Evolutionary conservation across 2,113 vertebrate genomes (phyloP), one percentile per base, ranked within the genome.

Genomic region (Platanista minor): DNA sequence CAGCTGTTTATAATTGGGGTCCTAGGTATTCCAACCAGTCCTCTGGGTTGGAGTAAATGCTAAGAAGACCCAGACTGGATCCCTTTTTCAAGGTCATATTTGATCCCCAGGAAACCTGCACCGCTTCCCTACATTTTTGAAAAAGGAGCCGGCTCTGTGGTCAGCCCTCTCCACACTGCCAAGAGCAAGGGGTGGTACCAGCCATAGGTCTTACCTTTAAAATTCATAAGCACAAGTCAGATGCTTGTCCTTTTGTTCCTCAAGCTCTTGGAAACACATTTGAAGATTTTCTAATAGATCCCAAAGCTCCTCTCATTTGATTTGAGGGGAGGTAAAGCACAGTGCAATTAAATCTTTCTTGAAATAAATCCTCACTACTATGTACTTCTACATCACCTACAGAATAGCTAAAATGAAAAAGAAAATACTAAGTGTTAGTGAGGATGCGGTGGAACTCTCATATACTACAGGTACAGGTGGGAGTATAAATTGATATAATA

Each of bases 291-390:
- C 49, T 52, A 78, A 33, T 46, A 25, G 27, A 85, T 77, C 17
- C 83, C 75, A 84, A 95, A 92, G 15, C 36, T 85, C 41, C 33
- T 95, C 12, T 93, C 33, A 49, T 31, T 87, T 85, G 41, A 85
- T 31, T 21, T 95, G 31, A 93, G 46, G 13, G 36, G 64, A 92
- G 27, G 2, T 59, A 9, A 91, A 91, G 18, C 72, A 93, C 5
- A 74, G 46, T 27, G 67, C 61, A 82, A 18, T 94, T 54, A 93
- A 95, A 66, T 67, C 36, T 66, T 94, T 66, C 18, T 95, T 92
- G 20, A 88, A 95, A 77, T 77, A 91, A 94, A 89, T 91, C 52
- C 2, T 87, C 31, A 57, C 4, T 15, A 59, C n/a, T 62, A 54
- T 39, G 59, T 17, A 69, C 1, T 15, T 27, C 43, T 20, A 66